A percentile compares a stretch with the other conserved stretches of the same genome.
Evolutionary conservation across 2,888 invertebrate genomes (phyloP).

Genomic region (Boloria selene): DNA sequence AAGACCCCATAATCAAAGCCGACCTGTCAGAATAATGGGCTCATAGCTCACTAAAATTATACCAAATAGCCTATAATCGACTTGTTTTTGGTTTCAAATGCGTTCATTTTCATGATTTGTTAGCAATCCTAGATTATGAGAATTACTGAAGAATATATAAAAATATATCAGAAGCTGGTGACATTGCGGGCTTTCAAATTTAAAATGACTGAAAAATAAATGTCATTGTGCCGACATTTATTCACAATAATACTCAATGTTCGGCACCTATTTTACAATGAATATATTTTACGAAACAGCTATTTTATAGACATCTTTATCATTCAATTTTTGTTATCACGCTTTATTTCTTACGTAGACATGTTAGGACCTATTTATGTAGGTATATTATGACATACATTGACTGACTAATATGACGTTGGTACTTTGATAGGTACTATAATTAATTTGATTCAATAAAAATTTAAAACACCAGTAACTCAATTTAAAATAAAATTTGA

Average conservation of each 20-base stretch:
- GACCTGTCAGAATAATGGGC: constrained; percentile 57
- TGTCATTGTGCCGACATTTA: constrained; percentile 61
- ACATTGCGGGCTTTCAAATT: constrained; percentile 50
- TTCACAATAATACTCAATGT: constrained; percentile 58
- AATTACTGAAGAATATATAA: constrained; percentile 54
- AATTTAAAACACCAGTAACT: not conserved
- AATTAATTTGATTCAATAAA: too few species aligned
- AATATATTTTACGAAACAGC: constrained; percentile 22
- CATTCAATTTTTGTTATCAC: constrained; percentile 1
- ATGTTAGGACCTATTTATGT: too few species aligned
- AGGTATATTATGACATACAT: too few species aligned
- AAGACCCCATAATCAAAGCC: constrained; percentile 66
- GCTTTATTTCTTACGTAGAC: too few species aligned
- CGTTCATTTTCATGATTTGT: constrained; percentile 75
- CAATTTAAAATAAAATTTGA: not conserved
- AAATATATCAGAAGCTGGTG: constrained; percentile 63
- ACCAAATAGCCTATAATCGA: constrained; percentile 74
- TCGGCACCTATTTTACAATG: constrained; percentile 52
- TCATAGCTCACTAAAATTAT: constrained; percentile 73
- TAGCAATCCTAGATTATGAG: constrained; percentile 69
- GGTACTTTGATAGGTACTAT: too few species aligned
- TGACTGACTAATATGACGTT: too few species aligned
- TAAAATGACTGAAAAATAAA: constrained; percentile 52
- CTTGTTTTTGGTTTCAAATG: constrained; percentile 76
- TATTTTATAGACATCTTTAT: not conserved